Percentiles rank a stretch among this genome's conserved stretches.
Conservation (phyloP, 2,113 vertebrate species). For the Apistogramma diplotaenia region DNA sequence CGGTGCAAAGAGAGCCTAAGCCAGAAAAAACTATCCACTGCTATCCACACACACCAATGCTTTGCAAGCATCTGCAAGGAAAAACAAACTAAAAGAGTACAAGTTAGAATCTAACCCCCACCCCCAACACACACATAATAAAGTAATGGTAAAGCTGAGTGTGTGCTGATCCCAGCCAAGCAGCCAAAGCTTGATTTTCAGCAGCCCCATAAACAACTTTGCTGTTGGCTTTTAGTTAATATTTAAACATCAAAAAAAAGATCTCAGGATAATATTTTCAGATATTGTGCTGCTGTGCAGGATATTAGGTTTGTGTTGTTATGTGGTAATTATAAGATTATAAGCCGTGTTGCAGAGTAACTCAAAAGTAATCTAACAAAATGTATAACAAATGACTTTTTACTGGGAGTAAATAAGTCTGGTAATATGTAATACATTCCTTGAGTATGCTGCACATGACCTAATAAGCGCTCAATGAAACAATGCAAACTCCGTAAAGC, state of each 20-base stretch:
- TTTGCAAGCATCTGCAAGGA: neutral
- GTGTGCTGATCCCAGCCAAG: too few species aligned
- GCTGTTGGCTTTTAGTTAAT: neutral
- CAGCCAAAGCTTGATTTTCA: too few species aligned
- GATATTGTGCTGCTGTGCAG: neutral
- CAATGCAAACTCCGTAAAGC: neutral
- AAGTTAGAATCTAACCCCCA: too few species aligned
- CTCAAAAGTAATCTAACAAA: neutral
- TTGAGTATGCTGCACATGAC: neutral
- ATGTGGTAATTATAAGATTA: neutral
- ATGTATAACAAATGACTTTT: neutral
- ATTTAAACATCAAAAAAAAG: neutral
- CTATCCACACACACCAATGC: neutral
- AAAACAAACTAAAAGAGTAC: neutral
- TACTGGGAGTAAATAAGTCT: too few species aligned
- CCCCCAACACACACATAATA: too few species aligned
- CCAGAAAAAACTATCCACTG: neutral
- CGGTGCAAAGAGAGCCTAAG: neutral
- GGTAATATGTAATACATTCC: neutral
- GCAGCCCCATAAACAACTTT: too few species aligned
- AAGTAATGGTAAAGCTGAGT: too few species aligned
- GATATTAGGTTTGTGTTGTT: neutral
- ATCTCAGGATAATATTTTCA: neutral
- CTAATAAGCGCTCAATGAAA: neutral
- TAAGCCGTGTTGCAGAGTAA: neutral